These are phyloP conservation scores for Neodontobutis hainanensis DNA, from an alignment of 2,113 vertebrate species.

Conservation along the genomic window DNA sequence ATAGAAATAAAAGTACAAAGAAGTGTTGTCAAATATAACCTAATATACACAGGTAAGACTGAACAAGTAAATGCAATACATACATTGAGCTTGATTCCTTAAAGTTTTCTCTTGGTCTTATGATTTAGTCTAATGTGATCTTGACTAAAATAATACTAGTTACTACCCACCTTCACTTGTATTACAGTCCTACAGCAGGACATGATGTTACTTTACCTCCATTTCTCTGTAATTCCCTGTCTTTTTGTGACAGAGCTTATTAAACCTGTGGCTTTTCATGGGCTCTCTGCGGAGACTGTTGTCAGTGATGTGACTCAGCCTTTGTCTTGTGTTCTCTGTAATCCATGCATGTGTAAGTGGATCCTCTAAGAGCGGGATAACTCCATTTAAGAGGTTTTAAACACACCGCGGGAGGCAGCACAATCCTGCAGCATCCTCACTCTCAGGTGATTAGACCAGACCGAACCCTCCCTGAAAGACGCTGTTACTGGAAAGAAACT, in stretches of 20 bases:
- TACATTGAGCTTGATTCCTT: too few species aligned
- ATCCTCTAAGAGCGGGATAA: conserved; percentile 70
- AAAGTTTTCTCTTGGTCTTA: too few species aligned
- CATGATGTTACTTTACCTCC: neutral
- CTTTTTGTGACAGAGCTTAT: conserved; percentile 42
- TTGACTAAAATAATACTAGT: too few species aligned
- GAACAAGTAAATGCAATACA: too few species aligned
- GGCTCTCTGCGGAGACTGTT: conserved; percentile 41
- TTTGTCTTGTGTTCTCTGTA: conserved; percentile 68
- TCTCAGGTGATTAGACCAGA: conserved; percentile 21
- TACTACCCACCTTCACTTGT: too few species aligned
- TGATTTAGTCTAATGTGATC: too few species aligned
- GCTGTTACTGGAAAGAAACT: neutral
- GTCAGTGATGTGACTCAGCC: conserved; percentile 48
- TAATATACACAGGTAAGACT: too few species aligned
- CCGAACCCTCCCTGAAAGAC: neutral
- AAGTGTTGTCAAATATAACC: too few species aligned
- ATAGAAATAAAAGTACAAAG: too few species aligned
- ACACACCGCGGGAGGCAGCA: conserved; percentile 57
- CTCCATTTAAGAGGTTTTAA: conserved; percentile 66
- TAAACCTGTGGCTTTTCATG: conserved; percentile 54
- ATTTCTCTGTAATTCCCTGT: conserved; percentile 43
- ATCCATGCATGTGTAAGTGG: conserved; percentile 73
- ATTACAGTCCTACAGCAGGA: too few species aligned
- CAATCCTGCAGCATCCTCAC: conserved; percentile 53